Conservation (phyloP, 2,797 vertebrate genomes). For the Notolepis coatsorum region DNA sequence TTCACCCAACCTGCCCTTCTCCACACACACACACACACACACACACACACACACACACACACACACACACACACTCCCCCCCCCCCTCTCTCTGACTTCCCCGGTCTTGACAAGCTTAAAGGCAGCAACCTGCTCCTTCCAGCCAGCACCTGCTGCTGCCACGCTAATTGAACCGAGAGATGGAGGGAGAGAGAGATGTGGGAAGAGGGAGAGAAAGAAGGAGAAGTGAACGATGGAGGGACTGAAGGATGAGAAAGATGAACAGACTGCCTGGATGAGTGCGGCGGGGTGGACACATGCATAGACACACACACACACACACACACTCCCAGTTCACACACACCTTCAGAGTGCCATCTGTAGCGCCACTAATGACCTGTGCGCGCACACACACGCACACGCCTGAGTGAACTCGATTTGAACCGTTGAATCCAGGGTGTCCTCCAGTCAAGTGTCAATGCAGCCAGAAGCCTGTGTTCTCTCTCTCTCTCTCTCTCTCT, state of each 20-base stretch:
- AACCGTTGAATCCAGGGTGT: slow-evolving; percentile 59
- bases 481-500: slow-evolving; percentile 62
- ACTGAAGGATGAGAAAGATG: neutral
- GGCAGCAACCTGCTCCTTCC: slow-evolving; percentile 67
- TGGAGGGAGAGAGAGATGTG: slow-evolving; percentile 30
- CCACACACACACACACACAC: neutral
- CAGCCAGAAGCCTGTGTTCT: slow-evolving; percentile 55
- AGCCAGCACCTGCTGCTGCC: slow-evolving; percentile 76
- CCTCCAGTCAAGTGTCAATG: slow-evolving; percentile 64
- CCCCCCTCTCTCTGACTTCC: slow-evolving; percentile 20
- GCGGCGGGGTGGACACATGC: slow-evolving; percentile 33
- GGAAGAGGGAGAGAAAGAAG: slow-evolving; percentile 27
- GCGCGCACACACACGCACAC: neutral
- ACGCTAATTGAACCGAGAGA: slow-evolving; percentile 65
- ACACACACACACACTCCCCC: neutral
- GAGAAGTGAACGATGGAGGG: too few relatives aligned
- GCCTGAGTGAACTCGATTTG: slow-evolving; percentile 64
- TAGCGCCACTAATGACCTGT: slow-evolving; percentile 45
- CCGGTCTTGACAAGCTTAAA: slow-evolving; percentile 72
- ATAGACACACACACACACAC: slow-evolving; percentile 32
- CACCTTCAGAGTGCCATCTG: slow-evolving; percentile 62
- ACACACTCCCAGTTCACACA: slow-evolving; percentile 43
- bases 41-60: slow-evolving; percentile 6
- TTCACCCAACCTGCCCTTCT: slow-evolving; percentile 9
- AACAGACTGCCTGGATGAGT: slow-evolving; percentile 58